Base-by-base conservation (phyloP, 1,140 invertebrate genomes). In the Anastrepha obliqua region DNA sequence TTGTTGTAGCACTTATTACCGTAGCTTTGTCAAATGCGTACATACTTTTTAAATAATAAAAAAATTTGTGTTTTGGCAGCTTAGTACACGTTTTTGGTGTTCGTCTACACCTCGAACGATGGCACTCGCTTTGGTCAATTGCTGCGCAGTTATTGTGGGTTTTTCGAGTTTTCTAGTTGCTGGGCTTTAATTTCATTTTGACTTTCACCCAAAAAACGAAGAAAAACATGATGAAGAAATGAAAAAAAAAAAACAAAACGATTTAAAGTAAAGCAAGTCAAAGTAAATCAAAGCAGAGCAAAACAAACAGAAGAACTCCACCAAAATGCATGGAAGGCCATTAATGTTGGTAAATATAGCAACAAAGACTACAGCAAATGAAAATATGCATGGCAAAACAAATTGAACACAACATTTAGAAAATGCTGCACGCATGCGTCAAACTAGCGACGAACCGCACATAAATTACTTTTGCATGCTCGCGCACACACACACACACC, bases 401-500 rank as follows among this genome's bases (percentile, higher is more conserved):
- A 70, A 70, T 70, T 70, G 42, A 2, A 39, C 13, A 70, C 29
- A 70, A 42, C 8, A 39, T 67, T 29, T 9, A 13, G 20, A 39
- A 74, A 74, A 74, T 74, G 67, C 42, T 74, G 67, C 42, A n/a
- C 67, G 67, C 67, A 74, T 74, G 67, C 67, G 67, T 17, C 67
- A 47, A 44, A 74, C 67, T 5, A 7, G 67, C 67, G 42, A 74
- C 42, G 42, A 17, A 42, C n/a, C 17, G 67, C 67, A 44, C 42
- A 17, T 74, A 74, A 74, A 74, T 74, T 74, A 44, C 15, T 44
- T 11, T 44, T 42, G 3, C 42, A 6, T 74, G 42, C 67, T 5
- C 13, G 29, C 29, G 39, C 7, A 5, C 39, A 70, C 6, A 70
- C 67, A 42, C 3, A 74, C 67, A 17, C 3, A 74, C 67, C 65